Base-by-base conservation (phyloP, 2,888 invertebrate species). In the Trisateles emortualis region DNA sequence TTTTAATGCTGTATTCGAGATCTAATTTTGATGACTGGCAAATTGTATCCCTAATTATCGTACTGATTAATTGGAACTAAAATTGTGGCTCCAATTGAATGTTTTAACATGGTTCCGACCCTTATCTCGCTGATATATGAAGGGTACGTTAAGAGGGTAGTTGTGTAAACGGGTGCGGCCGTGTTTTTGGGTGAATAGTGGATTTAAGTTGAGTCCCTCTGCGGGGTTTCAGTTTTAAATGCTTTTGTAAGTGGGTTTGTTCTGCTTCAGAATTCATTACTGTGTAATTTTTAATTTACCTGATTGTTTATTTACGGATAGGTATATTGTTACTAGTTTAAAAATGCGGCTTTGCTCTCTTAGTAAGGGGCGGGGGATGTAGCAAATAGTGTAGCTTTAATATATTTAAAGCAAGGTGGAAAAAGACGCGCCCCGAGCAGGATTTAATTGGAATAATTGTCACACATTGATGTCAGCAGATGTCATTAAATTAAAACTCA, bases 71-170 rank as follows among this genome's bases (percentile, higher is more conserved):
- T 11, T 19, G 3, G 9, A 22, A 33, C 9, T 17, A 9, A 33
- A n/a, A 10, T 35, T 3, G 16, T 3, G 8, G n/a, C 22, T 6
- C 32, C 10, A 24, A 22, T 32, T 32, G 17, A 16, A 11, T 16
- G 9, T n/a, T 38, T 22, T 29, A 42, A 43, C n/a, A n/a, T n/a
- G n/a, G n/a, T n/a, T n/a, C n/a, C n/a, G 5, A 22, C 68, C 71
- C 55, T 67, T 67, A 67, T 67, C 68, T 43, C 16, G 0, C 32
- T 61, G 67, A 66, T 69, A 62, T 67, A 67, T 67, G 71, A 55
- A 52, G 63, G 66, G 63, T 29, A 40, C 41, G 39, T 49, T 29
- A 49, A 50, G 54, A 63, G 41, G 47, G 41, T 49, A 26, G 48
- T 33, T 22, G 40, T 9, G 24, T 41, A 35, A 47, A 24, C 48